Conservation (phyloP, 1,140 invertebrate species). For the Drosophila kohkoa region DNA sequence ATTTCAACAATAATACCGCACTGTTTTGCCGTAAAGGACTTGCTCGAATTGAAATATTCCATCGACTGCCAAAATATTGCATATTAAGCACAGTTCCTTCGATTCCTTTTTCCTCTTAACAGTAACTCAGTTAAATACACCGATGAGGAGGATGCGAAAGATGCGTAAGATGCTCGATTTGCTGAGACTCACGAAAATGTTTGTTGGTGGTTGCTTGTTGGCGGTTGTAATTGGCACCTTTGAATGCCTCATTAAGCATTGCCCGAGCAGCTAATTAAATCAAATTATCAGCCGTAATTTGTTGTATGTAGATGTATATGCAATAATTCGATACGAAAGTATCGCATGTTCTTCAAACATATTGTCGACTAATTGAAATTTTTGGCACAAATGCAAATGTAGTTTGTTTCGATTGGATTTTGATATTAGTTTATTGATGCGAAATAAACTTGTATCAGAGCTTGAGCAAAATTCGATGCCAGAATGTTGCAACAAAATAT, state of each 20-base stretch:
- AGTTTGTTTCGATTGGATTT: not conserved
- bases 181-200: conserved; percentile 2
- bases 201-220: conserved; percentile 36
- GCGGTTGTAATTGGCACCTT: conserved; percentile 40
- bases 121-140: not conserved
- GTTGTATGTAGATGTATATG: not conserved
- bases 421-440: not conserved
- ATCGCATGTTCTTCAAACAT: not conserved
- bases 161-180: not conserved
- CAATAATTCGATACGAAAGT: not conserved
- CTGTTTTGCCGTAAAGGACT: too few species aligned
- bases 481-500: not conserved
- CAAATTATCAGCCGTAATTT: conserved; percentile 29
- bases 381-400: not conserved
- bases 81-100: too few species aligned
- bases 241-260: conserved; percentile 41
- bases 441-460: not conserved
- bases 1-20: too few species aligned
- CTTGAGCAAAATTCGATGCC: not conserved
- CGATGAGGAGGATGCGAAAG: not conserved
- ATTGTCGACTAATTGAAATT: not conserved
- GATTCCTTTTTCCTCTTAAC: not conserved
- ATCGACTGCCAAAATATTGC: too few species aligned
- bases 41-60: too few species aligned
- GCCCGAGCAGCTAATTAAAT: conserved; percentile 40